A percentile compares a stretch with the other conserved stretches of the same genome.
Conservation (phyloP, 2,888 invertebrate genomes). For the Acanthosepion pharaonis region DNA sequence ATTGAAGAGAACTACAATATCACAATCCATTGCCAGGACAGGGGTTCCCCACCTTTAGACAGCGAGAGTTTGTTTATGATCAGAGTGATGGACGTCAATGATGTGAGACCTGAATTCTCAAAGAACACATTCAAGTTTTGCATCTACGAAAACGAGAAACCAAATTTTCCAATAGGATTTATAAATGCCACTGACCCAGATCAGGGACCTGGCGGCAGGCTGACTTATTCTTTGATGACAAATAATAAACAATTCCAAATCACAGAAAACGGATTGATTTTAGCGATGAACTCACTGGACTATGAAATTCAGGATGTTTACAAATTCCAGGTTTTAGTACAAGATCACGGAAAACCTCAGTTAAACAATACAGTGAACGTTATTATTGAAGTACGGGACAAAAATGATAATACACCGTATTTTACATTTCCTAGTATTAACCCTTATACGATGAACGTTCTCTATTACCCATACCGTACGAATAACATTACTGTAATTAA, state of each 20-base stretch:
- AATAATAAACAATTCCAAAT: constrained; percentile 23
- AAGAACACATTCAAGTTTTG: neutral
- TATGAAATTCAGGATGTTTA: neutral
- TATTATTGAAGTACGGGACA: neutral
- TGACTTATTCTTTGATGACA: neutral
- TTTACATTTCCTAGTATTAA: neutral
- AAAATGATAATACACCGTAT: neutral
- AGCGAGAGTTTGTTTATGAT: neutral
- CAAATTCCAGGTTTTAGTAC: neutral
- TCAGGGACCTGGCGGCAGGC: neutral
- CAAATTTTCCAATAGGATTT: neutral
- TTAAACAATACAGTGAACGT: neutral
- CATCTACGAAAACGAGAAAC: neutral
- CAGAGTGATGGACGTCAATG: neutral
- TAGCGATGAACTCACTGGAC: neutral
- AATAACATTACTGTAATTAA: neutral
- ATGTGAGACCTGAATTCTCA: neutral
- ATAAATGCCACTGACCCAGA: neutral
- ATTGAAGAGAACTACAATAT: neutral
- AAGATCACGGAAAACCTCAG: neutral
- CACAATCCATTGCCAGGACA: neutral
- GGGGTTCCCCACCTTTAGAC: neutral
- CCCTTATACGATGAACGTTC: neutral
- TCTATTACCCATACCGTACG: neutral
- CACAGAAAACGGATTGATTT: neutral